Base-by-base conservation (phyloP, 2,113 vertebrate species). In the Paraplagusia blochii region DNA sequence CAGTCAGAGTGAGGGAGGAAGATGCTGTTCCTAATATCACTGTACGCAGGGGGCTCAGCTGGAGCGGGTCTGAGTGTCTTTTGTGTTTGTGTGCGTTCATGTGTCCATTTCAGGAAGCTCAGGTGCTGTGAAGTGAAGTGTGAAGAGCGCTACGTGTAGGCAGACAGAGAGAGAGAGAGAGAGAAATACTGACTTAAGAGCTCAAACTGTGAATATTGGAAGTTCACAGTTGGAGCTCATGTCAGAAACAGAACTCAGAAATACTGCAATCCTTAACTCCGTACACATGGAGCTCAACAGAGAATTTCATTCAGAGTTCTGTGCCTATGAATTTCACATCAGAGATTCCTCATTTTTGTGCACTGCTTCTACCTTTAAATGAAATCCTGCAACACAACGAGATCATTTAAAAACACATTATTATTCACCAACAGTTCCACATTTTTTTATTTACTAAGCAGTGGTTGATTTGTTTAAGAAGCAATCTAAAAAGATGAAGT, bases 81-180 rank as follows among this genome's bases (percentile, higher is more conserved):
- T 44, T 44, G 49, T 52, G 66, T 53, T 9, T 34, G 18, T 44
- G 44, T 56, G 18, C 47, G 51, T 56, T 2, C 47, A 8, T 51
- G 40, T 61, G 53, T 64, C 49, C 48, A 65, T 62, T 63, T 57
- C 63, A 73, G 51, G 59, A 69, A 85, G 77, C 83, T 80, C 80
- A 80, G 79, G 79, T 77, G 82, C 69, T 84, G 67, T 67, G 66
- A 79, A 65, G 79, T 46, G 36, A 74, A 79, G 65, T 69, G 77
- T 74, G 70, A 77, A 77, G 72, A 77, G 76, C 61, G 70, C 72
- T 82, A 74, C 68, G 74, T 17, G 81, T 83, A 71, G 73, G 22
- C 22, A 29, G 63, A 67, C 66, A 70, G 57, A 51, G 57, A 51
- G 60, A 59, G 59, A 58, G 60, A 58, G 18, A 53, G 52, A 46